Conservation (phyloP, 2,888 invertebrate genomes). For the Erebia epiphron region DNA sequence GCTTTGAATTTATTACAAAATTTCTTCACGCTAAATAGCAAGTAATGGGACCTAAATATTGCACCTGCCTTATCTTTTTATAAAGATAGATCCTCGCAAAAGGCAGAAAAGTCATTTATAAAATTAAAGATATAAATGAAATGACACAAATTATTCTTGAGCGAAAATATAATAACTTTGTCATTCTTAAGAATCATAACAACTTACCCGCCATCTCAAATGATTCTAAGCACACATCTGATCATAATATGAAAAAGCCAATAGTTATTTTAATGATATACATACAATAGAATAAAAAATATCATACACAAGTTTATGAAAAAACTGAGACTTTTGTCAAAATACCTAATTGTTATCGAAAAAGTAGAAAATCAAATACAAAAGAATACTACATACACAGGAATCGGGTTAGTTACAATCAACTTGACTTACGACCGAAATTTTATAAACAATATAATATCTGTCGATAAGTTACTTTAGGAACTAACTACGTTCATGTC, state of each 20-base stretch:
- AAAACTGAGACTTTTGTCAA: conserved; percentile 5
- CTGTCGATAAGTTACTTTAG: no score
- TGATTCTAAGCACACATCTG: neutral
- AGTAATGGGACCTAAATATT: neutral
- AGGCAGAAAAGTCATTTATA: no score
- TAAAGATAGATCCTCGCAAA: no score
- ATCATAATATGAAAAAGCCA: neutral
- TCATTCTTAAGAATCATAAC: neutral
- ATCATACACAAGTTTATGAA: conserved; percentile 1
- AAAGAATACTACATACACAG: conserved; percentile 36
- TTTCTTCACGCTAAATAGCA: neutral
- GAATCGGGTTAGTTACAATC: conserved; percentile 20
- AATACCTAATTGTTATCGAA: conserved; percentile 36
- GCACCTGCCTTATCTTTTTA: neutral
- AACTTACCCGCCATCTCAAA: neutral
- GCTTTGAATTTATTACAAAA: neutral
- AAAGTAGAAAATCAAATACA: conserved; percentile 49
- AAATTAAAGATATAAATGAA: no score
- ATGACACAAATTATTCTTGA: no score
- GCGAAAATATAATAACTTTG: no score
- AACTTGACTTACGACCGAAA: conserved; percentile 8
- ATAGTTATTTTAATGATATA: neutral
- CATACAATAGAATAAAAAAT: neutral
- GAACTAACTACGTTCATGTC: no score
- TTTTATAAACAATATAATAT: no score